phyloP scores from a whole-genome alignment of 2,888 invertebrate species.

The Philaethria dido region DNA sequence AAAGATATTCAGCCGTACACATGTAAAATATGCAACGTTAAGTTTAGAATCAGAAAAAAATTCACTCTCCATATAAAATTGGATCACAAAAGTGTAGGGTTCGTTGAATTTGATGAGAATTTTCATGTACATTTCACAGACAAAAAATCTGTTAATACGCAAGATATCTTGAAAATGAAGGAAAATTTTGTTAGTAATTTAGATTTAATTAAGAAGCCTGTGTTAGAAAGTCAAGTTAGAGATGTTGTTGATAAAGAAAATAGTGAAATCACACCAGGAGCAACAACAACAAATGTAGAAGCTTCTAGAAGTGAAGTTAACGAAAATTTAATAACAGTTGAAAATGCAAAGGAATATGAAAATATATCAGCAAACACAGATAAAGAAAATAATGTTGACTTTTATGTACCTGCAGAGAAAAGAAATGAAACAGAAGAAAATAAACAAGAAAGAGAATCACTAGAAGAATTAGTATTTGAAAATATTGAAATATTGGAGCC shows the following conservation, averaged over 20 bases:
- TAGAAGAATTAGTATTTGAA: constrained; percentile 12
- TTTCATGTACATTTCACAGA: constrained; percentile 69
- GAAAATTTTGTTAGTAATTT: not conserved
- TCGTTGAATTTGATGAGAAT: constrained; percentile 68
- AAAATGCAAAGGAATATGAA: not conserved
- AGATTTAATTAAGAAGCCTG: not conserved
- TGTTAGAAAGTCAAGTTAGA: not conserved
- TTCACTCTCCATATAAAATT: constrained; percentile 74
- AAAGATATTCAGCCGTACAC: constrained; percentile 64
- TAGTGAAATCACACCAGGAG: too few species aligned
- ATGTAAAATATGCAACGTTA: constrained; percentile 67
- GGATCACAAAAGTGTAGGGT: constrained; percentile 63
- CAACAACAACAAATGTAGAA: not conserved
- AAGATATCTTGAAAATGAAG: not conserved
- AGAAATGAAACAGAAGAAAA: not conserved
- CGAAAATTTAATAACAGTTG: not conserved
- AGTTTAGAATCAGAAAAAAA: constrained; percentile 60
- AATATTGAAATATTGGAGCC: constrained; percentile 15
- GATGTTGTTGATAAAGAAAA: not conserved
- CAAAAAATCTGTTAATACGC: constrained; percentile 53
- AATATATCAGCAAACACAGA: not conserved
- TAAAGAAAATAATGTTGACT: not conserved
- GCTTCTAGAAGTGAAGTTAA: not conserved
- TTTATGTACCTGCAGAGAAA: not conserved
- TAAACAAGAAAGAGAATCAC: not conserved